These are phyloP conservation scores for Neolamprologus variostigma DNA, from an alignment of 2,113 vertebrate species.

Conservation along the genomic window DNA sequence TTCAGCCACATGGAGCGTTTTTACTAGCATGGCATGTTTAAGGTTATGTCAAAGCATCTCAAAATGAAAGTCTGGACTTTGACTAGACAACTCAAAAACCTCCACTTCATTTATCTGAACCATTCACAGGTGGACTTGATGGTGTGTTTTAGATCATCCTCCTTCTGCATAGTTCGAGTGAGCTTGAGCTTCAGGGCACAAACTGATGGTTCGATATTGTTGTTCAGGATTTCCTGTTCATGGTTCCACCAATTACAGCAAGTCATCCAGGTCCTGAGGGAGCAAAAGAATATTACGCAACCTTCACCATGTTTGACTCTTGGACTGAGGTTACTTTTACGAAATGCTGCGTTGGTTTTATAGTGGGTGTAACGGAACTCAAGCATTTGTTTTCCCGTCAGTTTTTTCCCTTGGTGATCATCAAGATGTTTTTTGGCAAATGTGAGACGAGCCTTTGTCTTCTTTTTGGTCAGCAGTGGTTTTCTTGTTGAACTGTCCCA, in stretches of 20 bases:
- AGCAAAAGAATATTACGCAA: neutral
- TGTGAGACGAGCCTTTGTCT: neutral
- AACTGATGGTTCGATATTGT: neutral
- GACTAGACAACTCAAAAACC: neutral
- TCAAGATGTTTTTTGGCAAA: neutral
- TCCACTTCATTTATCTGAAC: neutral
- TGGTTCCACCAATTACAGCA: neutral
- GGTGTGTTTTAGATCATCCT: neutral
- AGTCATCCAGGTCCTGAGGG: neutral
- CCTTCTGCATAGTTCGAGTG: neutral
- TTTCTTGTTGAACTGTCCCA: neutral
- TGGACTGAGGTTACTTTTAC: neutral
- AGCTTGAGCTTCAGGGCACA: neutral
- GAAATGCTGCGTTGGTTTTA: neutral
- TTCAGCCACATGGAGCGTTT: rapidly evolving
- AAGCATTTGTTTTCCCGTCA: neutral
- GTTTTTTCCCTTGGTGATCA: neutral
- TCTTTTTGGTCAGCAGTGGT: neutral
- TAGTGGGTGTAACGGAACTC: neutral
- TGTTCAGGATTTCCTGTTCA: neutral
- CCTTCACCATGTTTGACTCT: neutral
- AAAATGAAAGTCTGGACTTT: neutral
- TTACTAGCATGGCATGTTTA: neutral
- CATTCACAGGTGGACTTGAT: neutral
- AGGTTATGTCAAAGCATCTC: neutral